Conservation (phyloP, 2,797 vertebrate genomes). For the Gymnothorax javanicus region DNA sequence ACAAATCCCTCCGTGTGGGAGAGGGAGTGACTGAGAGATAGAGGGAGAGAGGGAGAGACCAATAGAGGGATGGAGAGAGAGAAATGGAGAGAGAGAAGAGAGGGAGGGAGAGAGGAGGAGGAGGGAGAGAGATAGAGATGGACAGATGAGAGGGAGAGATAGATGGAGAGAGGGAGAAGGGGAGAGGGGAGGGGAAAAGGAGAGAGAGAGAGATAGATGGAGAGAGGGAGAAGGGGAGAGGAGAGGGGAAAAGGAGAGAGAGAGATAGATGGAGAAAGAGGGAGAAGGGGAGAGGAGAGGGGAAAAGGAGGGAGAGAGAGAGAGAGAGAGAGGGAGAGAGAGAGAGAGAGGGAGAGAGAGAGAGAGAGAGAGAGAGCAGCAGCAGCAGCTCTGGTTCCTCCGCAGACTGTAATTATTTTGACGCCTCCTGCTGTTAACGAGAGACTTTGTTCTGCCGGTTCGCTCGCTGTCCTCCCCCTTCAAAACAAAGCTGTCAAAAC, state of each 20-base stretch:
- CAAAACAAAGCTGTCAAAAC: neutral
- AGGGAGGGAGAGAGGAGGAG: neutral
- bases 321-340: neutral
- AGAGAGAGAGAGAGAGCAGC: neutral
- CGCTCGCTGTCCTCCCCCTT: neutral
- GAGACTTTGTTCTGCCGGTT: constrained; percentile 29
- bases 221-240: no score
- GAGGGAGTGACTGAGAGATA: neutral
- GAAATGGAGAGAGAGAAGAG: no score
- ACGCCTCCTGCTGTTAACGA: constrained; percentile 43
- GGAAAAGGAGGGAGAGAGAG: neutral
- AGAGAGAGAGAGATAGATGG: neutral
- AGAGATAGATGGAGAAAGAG: neutral
- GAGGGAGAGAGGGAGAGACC: neutral
- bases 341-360: neutral
- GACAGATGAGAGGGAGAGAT: neutral
- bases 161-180: neutral
- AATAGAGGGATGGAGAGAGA: no score
- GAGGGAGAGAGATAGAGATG: neutral
- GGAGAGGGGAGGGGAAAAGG: neutral
- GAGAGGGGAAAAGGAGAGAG: neutral
- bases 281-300: neutral
- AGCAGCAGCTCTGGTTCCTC: neutral
- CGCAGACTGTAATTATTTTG: constrained; percentile 9
- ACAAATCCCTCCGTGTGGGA: neutral